Percentiles rank a stretch among this genome's conserved stretches.
Evolutionary conservation across 2,113 vertebrate genomes (phyloP).

Genomic region (Bagarius yarrelli): DNA sequence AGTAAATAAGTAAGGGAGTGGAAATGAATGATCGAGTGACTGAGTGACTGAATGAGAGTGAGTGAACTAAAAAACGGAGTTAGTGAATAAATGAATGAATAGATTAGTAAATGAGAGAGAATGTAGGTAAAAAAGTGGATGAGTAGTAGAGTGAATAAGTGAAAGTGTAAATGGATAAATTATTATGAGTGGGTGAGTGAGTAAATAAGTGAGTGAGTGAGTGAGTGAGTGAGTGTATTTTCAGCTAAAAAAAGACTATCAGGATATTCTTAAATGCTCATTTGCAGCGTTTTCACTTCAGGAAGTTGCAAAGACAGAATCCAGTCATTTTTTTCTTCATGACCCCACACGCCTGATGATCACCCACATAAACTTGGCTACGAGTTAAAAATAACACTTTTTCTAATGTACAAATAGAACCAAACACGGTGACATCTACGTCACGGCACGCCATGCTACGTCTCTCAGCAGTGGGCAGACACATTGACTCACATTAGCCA

Average conservation of each 20-base stretch:
- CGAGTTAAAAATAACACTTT: slow-evolving; percentile 13
- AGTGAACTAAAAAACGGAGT: no score
- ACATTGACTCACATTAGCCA: slow-evolving; percentile 71
- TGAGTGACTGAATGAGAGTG: no score
- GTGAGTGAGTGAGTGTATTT: not conserved
- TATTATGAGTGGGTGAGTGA: no score
- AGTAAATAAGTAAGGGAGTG: no score
- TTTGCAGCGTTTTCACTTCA: not conserved
- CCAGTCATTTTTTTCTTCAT: not conserved
- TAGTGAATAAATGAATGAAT: no score
- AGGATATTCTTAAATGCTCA: not conserved
- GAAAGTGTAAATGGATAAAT: no score
- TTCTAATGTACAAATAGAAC: slow-evolving; percentile 35
- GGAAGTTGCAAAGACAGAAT: not conserved
- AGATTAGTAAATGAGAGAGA: no score
- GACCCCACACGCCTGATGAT: not conserved
- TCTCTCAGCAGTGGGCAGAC: slow-evolving; percentile 67
- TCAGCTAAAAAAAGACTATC: not conserved
- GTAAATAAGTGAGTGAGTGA: no score
- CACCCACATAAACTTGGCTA: slow-evolving; percentile 23
- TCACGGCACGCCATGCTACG: slow-evolving; percentile 65
- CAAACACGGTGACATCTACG: slow-evolving; percentile 32
- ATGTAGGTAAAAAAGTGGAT: no score
- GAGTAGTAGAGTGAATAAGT: no score
- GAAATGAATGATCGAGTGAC: no score